A percentile compares a stretch with the other conserved stretches of the same genome.
phyloP scores from a whole-genome alignment of 2,113 vertebrate genomes.

The Coreoperca whiteheadi region DNA sequence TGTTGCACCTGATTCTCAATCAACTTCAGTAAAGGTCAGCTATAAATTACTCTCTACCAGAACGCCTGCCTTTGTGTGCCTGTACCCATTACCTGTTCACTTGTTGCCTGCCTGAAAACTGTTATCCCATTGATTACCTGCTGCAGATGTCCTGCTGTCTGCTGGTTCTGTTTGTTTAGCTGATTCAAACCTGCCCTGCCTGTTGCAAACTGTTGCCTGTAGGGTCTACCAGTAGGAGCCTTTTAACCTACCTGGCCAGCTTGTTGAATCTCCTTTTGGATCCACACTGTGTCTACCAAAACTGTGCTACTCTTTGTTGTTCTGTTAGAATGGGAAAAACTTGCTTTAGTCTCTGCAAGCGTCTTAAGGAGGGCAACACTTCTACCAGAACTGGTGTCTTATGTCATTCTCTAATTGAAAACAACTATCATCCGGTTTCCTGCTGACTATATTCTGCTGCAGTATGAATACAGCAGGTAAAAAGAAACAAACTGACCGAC shows the following conservation, averaged over 20 bases:
- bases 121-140: not conserved
- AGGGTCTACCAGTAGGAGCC: not conserved
- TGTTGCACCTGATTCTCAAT: not conserved
- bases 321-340: not conserved
- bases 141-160: not conserved
- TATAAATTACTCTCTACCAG: not conserved
- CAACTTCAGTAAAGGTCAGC: not conserved
- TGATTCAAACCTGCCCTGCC: not conserved
- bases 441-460: not conserved
- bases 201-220: not conserved
- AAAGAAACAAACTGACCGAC: conserved; percentile 2
- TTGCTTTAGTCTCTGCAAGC: not conserved
- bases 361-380: not conserved
- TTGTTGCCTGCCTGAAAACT: not conserved
- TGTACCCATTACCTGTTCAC: not conserved
- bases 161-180: not conserved
- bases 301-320: not conserved
- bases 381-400: not conserved
- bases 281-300: not conserved
- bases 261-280: not conserved
- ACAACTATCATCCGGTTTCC: not conserved
- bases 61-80: not conserved
- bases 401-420: not conserved
- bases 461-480: not conserved
- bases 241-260: not conserved